Conservation (phyloP, 2,113 vertebrate genomes). For the pig (Sus scrofa) region DNA sequence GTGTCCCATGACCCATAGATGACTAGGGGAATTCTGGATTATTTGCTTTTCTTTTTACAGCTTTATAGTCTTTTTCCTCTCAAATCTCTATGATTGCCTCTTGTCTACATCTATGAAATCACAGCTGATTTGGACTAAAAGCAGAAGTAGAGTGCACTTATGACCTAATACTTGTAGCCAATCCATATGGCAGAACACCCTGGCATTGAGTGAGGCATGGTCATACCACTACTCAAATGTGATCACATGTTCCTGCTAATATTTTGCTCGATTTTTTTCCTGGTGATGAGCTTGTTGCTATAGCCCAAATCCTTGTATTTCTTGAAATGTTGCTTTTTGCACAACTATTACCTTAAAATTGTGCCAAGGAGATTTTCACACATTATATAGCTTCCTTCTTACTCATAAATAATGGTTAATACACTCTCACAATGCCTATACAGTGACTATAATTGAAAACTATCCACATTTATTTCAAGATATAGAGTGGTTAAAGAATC, state of each 20-base stretch:
- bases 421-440: neutral
- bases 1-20: neutral
- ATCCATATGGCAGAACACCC: neutral
- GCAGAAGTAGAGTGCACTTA: neutral
- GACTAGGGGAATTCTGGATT: neutral
- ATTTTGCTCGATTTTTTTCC: neutral
- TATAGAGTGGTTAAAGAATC: neutral
- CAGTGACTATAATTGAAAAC: neutral
- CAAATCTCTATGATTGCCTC: neutral
- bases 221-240: neutral
- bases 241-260: neutral
- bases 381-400: neutral
- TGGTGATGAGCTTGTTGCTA: neutral
- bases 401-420: neutral
- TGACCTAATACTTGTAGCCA: neutral
- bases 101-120: neutral
- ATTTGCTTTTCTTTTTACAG: neutral
- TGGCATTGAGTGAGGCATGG: neutral
- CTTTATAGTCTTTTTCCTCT: neutral
- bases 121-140: neutral
- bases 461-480: neutral
- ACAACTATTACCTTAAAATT: neutral
- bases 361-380: neutral
- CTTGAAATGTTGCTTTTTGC: slow-evolving; percentile 8
- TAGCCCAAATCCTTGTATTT: neutral